Base-by-base conservation (phyloP, 2,888 invertebrate genomes). In the Lycia hirtaria region DNA sequence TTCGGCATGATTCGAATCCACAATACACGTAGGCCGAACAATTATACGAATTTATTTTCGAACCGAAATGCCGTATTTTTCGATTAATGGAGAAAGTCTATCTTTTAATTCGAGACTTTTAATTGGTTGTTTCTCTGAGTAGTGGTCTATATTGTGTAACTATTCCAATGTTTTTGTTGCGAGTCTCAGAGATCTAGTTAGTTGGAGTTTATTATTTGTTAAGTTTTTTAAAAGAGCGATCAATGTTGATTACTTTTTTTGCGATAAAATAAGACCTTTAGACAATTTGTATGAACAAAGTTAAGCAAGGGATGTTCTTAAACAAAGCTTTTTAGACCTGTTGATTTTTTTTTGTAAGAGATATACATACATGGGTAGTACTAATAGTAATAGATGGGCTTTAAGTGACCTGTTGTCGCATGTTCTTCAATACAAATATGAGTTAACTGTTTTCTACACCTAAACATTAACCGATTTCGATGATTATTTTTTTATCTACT, bases 21-120 rank as follows among this genome's bases (percentile, higher is more conserved):
- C 54, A 62, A 52, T 60, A 43, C 26, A 53, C 40, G 30, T 53
- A 38, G 43, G 50, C 40, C 33, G 30, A 24, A 51, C 48, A 62
- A 64, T 67, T 61, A 59, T 56, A 55, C 52, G 59, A 59, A 62
- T 64, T 64, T 60, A 35, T 10, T 45, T 44, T 45, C 45, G 20
- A 45, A 51, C 48, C 20, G 53, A 47, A 62, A 44, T 20, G 30
- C 35, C 35, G 33, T 53, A 28, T 35, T 43, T 26, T 51, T 9
- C 26, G 19, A 40, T 33, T 47, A 48, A 41, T 41, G 37, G 22
- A 33, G 40, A 40, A 45, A 35, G 22, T 35, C 43, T 35, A 37
- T 30, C 9, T 32, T 43, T 48, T 17, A 28, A 30, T 28, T 43
- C 24, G n/a, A 44, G 49, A 41, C 37, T 44, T 61, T 41, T 56